Evolutionary conservation across 1,140 invertebrate genomes (phyloP).

Genomic region (Matsumurasca onukii): DNA sequence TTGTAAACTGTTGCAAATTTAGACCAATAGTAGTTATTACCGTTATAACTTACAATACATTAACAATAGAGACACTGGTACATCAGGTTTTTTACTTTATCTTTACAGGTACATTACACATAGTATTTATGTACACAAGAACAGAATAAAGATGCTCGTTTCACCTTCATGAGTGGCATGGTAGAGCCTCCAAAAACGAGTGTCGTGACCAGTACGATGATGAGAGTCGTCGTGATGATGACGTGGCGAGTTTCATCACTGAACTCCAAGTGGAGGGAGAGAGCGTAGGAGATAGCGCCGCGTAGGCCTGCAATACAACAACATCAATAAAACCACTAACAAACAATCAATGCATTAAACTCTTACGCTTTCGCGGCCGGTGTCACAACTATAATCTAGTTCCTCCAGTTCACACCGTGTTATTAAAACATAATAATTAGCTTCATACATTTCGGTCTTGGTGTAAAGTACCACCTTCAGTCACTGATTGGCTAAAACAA

Average conservation of each 20-base stretch:
- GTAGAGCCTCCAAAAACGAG: constrained; percentile 94
- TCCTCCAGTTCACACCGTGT: no score
- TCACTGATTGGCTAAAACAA: no score
- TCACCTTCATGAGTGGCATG: constrained; percentile 91
- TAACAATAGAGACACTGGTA: no score
- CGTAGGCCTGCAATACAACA: constrained; percentile 67
- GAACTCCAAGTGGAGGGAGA: constrained; percentile 95
- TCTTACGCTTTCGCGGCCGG: no score
- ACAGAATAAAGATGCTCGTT: background rate
- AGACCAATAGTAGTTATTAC: no score
- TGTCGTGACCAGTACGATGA: constrained; percentile 95
- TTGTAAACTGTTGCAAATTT: no score
- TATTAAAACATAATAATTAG: no score
- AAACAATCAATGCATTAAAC: background rate
- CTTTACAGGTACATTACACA: background rate
- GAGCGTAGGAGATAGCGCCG: constrained; percentile 96
- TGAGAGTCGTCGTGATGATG: constrained; percentile 95
- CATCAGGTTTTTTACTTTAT: no score
- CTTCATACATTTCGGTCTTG: no score
- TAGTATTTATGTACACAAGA: background rate
- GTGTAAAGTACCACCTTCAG: no score
- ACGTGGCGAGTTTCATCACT: constrained; percentile 92
- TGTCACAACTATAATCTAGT: no score
- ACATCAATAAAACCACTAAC: constrained; percentile 18
- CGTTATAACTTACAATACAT: no score